A percentile compares a stretch with the other conserved stretches of the same genome.
Evolutionary conservation across 2,888 invertebrate genomes (phyloP).

Genomic region (Pachymerium ferrugineum): DNA sequence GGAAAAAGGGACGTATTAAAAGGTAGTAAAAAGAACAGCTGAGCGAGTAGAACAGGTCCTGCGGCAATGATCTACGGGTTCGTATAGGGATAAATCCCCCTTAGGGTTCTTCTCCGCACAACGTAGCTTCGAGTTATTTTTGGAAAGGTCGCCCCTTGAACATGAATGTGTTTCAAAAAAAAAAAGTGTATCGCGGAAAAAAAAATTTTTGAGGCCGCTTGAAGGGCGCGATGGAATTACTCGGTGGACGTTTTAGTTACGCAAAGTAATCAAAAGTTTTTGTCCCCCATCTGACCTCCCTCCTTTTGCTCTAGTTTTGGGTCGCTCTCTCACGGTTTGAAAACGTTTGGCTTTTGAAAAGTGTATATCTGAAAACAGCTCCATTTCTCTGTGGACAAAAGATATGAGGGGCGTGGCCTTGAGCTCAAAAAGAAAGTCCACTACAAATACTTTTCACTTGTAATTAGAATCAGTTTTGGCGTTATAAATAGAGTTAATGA

Average conservation of each 20-base stretch:
- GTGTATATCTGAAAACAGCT: not conserved
- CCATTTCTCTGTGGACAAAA: conserved; percentile 12
- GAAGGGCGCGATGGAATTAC: not conserved
- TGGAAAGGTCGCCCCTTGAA: not conserved
- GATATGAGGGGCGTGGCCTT: conserved; percentile 9
- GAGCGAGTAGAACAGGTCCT: not conserved
- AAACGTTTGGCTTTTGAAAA: not conserved
- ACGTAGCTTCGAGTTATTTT: conserved; percentile 11
- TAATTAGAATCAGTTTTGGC: too few relatives aligned
- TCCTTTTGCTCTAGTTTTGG: too few relatives aligned
- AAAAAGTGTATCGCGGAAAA: not conserved
- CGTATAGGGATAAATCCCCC: not conserved
- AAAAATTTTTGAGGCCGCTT: conserved; percentile 3
- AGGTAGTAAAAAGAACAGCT: too few relatives aligned
- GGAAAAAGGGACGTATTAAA: not conserved
- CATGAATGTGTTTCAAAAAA: conserved; percentile 22
- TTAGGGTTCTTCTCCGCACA: conserved; percentile 11
- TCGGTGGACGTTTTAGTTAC: too few relatives aligned
- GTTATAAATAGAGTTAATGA: too few relatives aligned
- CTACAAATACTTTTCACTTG: too few relatives aligned
- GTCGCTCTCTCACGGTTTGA: not conserved
- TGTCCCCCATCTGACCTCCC: too few relatives aligned
- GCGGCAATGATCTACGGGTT: not conserved
- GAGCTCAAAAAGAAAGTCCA: conserved; percentile 20
- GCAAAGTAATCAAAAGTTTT: too few relatives aligned